Evolutionary conservation across 2,888 invertebrate species (phyloP), one percentile per base, ranked within the genome.

Genomic region (Zaprionus obscuricornis): DNA sequence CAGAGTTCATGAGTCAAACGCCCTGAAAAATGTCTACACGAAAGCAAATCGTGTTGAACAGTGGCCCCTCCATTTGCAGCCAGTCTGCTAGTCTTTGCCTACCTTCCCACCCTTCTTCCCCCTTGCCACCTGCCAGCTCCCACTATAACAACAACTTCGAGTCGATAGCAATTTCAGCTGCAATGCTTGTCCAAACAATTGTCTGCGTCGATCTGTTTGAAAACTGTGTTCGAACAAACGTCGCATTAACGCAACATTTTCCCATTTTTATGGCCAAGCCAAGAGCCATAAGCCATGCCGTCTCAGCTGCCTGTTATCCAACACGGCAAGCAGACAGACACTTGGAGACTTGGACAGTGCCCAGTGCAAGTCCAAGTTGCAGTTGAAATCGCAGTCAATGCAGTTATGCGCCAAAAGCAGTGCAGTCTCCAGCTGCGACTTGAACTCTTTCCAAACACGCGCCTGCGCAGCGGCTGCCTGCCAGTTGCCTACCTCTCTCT

Each of bases 191-290:
- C 83, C 66, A 78, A 79, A 81, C 83, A 74, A 83, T 83, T 76
- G 81, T 67, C 74, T 56, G 73, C 72, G 78, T 83, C 81, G 81
- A 81, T 81, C 81, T 74, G 64, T 83, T 82, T 79, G 79, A 71
- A 82, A 79, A 70, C 77, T 72, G 81, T 81, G 83, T 81, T 79
- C 65, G 76, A 82, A 74, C 81, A 79, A 83, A 81, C 81, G 72
- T 83, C 77, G 81, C 81, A 81, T 81, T 79, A 83, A 81, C 84
- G 74, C 84, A 81, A 83, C 81, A 81, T 84, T 81, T 82, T 74
- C 68, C 67, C 58, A 74, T 74, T 77, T 74, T 69, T 78, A 66
- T 77, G 71, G 71, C 67, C 66, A 54, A 47, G 20, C 22, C 69
- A 42, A 31, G 6, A 54, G 46, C 45, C 42, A 40, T 46, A 37